A percentile compares a stretch with the other conserved stretches of the same genome.
Evolutionary conservation across 2,797 vertebrate species (phyloP).

Genomic region (Sebastes itinus): DNA sequence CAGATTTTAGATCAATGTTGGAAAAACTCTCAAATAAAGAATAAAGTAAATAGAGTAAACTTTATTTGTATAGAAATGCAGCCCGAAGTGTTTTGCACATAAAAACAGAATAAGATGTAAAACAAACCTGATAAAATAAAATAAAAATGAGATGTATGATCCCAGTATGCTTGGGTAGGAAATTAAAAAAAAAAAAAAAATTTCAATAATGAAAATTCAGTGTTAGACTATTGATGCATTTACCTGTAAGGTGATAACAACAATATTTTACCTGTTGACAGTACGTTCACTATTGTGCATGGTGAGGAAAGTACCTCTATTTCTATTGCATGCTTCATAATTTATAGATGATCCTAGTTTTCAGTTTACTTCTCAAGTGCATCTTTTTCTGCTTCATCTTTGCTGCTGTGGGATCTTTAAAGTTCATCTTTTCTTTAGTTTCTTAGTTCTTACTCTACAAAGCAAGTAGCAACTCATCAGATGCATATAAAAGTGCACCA

Average conservation of each 20-base stretch:
- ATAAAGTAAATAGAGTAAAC: too few relatives aligned
- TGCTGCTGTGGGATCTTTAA: not conserved
- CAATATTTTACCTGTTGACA: not conserved
- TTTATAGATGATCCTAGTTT: not conserved
- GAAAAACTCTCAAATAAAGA: not conserved
- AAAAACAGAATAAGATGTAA: not conserved
- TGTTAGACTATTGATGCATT: not conserved
- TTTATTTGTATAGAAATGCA: too few relatives aligned
- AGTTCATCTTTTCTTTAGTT: not conserved
- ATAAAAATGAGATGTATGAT: not conserved
- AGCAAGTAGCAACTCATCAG: not conserved
- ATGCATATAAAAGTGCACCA: not conserved
- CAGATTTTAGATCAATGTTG: not conserved
- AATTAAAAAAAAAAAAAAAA: accelerated
- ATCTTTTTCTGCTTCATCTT: not conserved
- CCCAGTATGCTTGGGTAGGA: not conserved
- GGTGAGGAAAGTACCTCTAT: not conserved
- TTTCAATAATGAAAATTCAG: not conserved
- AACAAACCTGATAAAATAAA: not conserved
- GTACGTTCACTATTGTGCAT: too few relatives aligned
- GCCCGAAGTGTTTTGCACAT: not conserved
- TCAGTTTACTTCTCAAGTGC: not conserved
- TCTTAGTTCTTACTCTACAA: not conserved
- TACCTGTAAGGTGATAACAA: not conserved
- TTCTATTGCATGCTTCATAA: not conserved